Conservation (phyloP, 2,797 vertebrate genomes). For the Cyclopterus lumpus region DNA sequence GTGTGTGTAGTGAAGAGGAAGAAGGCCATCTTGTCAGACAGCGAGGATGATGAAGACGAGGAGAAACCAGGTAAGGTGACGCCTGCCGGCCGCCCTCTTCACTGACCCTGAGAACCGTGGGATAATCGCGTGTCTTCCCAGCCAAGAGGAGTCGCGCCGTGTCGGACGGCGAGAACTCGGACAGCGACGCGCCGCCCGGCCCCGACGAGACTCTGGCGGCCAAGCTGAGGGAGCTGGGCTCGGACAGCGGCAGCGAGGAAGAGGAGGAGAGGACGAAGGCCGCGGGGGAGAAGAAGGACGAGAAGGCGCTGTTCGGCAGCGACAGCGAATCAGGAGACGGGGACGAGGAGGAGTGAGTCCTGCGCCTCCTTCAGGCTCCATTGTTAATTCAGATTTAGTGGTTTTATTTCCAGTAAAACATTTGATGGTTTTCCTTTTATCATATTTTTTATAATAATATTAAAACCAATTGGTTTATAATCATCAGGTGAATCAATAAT, state of each 20-base stretch:
- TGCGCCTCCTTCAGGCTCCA: no score
- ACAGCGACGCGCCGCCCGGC: slow-evolving; percentile 81
- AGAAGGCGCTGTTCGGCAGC: slow-evolving; percentile 95
- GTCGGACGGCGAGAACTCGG: slow-evolving; percentile 90
- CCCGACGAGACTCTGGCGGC: slow-evolving; percentile 82
- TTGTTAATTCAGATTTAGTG: no score
- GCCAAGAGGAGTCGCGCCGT: slow-evolving; percentile 87
- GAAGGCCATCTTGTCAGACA: slow-evolving; percentile 92
- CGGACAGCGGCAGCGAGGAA: slow-evolving; percentile 91
- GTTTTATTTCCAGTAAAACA: no score
- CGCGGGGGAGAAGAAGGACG: slow-evolving; percentile 78
- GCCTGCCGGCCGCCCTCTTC: not conserved
- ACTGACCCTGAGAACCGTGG: not conserved
- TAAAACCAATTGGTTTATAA: no score
- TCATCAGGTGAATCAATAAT: no score
- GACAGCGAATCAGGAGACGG: slow-evolving; percentile 94
- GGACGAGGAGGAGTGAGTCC: slow-evolving; percentile 92
- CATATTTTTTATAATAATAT: no score
- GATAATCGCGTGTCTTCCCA: not conserved
- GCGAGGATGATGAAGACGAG: slow-evolving; percentile 85
- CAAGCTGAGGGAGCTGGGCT: slow-evolving; percentile 85
- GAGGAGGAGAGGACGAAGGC: slow-evolving; percentile 71
- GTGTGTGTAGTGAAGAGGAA: slow-evolving; percentile 88
- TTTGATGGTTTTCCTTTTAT: no score
- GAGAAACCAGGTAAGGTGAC: slow-evolving; percentile 77